Evolutionary conservation across 1,140 invertebrate genomes (phyloP).

Genomic region (Bilobella aurantiaca): DNA sequence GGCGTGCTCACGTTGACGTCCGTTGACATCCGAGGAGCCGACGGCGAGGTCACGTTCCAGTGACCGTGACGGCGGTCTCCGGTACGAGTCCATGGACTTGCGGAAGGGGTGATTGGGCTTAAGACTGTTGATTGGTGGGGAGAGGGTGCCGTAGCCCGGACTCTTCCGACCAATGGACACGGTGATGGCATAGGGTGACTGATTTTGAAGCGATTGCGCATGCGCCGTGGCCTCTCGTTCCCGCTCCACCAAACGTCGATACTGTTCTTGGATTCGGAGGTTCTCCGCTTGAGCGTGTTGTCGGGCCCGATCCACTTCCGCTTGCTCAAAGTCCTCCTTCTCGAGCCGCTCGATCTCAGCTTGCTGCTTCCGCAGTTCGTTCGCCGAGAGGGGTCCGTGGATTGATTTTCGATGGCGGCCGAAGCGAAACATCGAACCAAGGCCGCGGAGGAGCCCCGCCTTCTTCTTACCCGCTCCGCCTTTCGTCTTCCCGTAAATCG

Average conservation of each 20-base stretch:
- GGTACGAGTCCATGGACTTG: constrained; percentile 21
- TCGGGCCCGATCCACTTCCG: constrained; percentile 38
- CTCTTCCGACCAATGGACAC: constrained; percentile 22
- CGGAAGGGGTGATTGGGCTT: constrained; percentile 19
- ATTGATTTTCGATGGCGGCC: constrained; percentile 63
- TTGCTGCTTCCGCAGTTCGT: constrained; percentile 39
- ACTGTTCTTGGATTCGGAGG: constrained; percentile 43
- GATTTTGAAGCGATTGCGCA: too few species aligned
- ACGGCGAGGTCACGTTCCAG: constrained; percentile 28
- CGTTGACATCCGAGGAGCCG: constrained; percentile 33
- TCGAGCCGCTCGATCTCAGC: constrained; percentile 36
- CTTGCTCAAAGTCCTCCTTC: constrained; percentile 31
- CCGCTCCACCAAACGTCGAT: constrained; percentile 40
- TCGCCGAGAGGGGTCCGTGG: constrained; percentile 41
- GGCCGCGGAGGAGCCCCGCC: constrained; percentile 59
- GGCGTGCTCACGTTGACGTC: constrained; percentile 31
- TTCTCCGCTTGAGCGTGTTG: constrained; percentile 39
- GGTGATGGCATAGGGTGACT: constrained; percentile 27
- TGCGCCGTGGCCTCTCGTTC: too few species aligned
- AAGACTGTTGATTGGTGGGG: constrained; percentile 5
- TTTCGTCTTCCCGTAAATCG: constrained; percentile 29
- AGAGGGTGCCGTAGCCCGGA: constrained; percentile 1
- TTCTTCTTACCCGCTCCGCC: constrained; percentile 49
- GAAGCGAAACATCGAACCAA: constrained; percentile 72
- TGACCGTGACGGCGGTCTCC: background rate